These are phyloP conservation scores for Chrysemys picta DNA, from an alignment of 2,113 vertebrate genomes.

Conservation along the genomic window DNA sequence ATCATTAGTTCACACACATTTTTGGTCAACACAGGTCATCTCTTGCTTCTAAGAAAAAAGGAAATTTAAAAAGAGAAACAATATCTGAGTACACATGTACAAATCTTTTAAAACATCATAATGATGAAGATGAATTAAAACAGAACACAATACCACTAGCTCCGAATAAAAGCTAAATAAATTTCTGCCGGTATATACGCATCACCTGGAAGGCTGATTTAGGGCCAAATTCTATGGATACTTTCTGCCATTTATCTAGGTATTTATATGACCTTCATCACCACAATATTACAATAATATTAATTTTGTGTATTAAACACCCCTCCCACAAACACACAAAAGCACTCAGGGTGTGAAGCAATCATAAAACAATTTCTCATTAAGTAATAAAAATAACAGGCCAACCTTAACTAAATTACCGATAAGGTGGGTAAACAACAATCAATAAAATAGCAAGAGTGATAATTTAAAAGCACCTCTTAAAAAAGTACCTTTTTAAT, in stretches of 20 bases:
- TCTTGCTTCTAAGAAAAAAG: slow-evolving; percentile 33
- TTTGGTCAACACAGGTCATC: background rate
- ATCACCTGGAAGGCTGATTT: background rate
- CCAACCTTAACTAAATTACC: no score
- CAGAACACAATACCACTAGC: background rate
- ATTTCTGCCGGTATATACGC: background rate
- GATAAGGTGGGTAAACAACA: no score
- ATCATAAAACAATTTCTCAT: no score
- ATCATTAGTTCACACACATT: background rate
- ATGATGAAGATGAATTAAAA: slow-evolving; percentile 20
- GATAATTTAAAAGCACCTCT: no score
- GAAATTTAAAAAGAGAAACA: background rate
- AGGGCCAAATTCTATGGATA: background rate
- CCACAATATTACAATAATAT: background rate
- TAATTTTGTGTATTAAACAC: no score
- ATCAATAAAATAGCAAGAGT: no score
- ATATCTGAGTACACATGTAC: background rate
- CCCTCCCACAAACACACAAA: no score
- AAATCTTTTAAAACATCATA: slow-evolving; percentile 23
- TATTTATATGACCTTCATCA: background rate
- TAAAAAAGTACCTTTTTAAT: no score
- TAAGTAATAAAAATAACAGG: no score
- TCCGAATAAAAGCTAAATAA: slow-evolving; percentile 18
- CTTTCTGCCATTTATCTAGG: background rate
- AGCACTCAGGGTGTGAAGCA: no score